phyloP scores from a whole-genome alignment of 1,140 invertebrate species.

The Lethocerus indicus region DNA sequence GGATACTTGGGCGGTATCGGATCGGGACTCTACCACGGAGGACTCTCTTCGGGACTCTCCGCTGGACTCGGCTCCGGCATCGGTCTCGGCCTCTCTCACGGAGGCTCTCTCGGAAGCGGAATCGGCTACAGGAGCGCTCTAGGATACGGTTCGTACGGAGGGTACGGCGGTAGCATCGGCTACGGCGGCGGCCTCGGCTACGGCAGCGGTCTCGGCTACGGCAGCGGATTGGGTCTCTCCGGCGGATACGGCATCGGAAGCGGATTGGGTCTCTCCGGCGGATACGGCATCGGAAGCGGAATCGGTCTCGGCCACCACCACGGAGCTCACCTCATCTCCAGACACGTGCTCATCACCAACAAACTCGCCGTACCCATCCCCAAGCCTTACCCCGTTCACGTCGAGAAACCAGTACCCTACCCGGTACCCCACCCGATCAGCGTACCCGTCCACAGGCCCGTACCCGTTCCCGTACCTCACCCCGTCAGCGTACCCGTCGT shows the following conservation, averaged over 20 bases:
- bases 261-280: background rate
- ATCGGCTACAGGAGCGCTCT: background rate
- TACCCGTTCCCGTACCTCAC: slow-evolving; percentile 27
- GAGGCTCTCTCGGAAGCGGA: background rate
- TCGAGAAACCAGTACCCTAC: slow-evolving; percentile 21
- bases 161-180: background rate
- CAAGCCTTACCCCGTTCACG: slow-evolving; percentile 32
- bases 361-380: slow-evolving; percentile 34
- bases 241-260: background rate
- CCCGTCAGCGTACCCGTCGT: slow-evolving; percentile 35
- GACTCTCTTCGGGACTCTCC: too few species aligned
- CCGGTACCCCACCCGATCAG: slow-evolving; percentile 49
- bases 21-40: background rate
- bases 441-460: slow-evolving; percentile 36
- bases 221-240: background rate
- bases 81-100: background rate
- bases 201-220: background rate
- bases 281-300: background rate
- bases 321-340: slow-evolving; percentile 24
- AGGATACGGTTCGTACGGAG: background rate
- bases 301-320: slow-evolving; percentile 17
- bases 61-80: background rate
- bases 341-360: slow-evolving; percentile 26
- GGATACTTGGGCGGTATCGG: background rate
- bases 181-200: background rate